Evolutionary conservation across 2,888 invertebrate genomes (phyloP).

Genomic region (Chymomyza fuscimana): DNA sequence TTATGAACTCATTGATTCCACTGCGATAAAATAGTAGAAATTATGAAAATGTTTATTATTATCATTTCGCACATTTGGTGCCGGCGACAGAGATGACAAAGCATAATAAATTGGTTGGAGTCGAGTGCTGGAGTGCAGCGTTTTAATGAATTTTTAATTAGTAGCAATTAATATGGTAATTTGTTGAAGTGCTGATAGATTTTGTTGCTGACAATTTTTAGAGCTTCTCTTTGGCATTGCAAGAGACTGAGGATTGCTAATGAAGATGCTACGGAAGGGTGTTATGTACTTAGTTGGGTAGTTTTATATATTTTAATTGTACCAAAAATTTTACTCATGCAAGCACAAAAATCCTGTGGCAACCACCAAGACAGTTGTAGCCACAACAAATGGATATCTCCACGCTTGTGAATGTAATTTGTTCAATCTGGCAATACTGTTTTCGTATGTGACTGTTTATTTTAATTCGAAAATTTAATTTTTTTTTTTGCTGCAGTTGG

Average conservation of each 20-base stretch:
- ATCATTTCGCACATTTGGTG: slow-evolving; percentile 62
- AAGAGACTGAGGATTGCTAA: neutral
- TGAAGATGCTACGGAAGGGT: neutral
- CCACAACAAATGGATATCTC: no score
- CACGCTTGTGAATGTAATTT: no score
- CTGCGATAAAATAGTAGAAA: slow-evolving; percentile 50
- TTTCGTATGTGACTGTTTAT: no score
- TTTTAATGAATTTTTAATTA: slow-evolving; percentile 75
- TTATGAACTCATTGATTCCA: slow-evolving; percentile 73
- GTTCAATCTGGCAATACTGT: no score
- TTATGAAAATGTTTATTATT: slow-evolving; percentile 71
- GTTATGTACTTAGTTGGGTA: neutral
- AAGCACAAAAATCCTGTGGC: no score
- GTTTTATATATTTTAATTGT: neutral
- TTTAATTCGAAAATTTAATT: no score
- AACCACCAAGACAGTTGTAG: no score
- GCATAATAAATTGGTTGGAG: slow-evolving; percentile 62
- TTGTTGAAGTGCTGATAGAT: slow-evolving; percentile 61
- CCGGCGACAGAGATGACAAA: slow-evolving; percentile 66
- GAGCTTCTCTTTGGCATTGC: neutral
- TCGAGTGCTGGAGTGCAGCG: slow-evolving; percentile 32
- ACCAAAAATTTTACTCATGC: no score
- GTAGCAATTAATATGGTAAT: slow-evolving; percentile 76
- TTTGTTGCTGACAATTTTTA: slow-evolving; percentile 16
- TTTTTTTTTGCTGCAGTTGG: no score